Evolutionary conservation across 2,113 vertebrate genomes (phyloP).

Genomic region (Colistium nudipinnis): DNA sequence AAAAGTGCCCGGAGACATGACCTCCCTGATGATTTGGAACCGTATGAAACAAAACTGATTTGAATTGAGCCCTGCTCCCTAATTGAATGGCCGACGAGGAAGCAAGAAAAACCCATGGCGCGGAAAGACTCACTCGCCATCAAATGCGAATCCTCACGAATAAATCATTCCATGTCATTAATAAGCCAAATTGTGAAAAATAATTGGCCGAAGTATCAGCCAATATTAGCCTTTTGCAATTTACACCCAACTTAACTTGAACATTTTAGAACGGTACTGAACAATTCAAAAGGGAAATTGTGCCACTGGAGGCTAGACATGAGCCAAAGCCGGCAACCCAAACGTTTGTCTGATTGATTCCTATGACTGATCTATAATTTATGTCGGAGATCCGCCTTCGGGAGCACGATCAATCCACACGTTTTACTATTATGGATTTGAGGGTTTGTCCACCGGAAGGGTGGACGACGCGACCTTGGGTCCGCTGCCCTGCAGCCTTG

Average conservation of each 20-base stretch:
- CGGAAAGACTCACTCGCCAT: background rate
- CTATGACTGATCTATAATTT: background rate
- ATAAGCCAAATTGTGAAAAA: background rate
- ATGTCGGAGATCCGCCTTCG: background rate
- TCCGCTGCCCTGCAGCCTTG: conserved; percentile 34
- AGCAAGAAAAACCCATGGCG: background rate
- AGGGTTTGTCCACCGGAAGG: conserved; percentile 31
- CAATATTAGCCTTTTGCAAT: background rate
- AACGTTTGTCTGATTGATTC: background rate
- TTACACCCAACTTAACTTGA: too few species aligned
- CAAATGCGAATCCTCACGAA: too few species aligned
- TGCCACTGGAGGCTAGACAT: background rate
- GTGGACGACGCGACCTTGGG: conserved; percentile 25
- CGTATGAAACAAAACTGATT: background rate
- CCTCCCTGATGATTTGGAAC: background rate
- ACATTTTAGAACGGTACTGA: too few species aligned
- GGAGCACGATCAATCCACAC: background rate
- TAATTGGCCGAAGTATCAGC: background rate
- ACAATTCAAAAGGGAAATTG: background rate
- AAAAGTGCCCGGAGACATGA: background rate
- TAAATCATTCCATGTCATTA: background rate
- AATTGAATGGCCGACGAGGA: background rate
- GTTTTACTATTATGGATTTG: background rate
- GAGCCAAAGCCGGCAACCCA: background rate
- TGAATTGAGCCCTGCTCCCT: background rate